Evolutionary conservation across 1,140 invertebrate genomes (phyloP).

Genomic region (Eriosoma lanigerum): DNA sequence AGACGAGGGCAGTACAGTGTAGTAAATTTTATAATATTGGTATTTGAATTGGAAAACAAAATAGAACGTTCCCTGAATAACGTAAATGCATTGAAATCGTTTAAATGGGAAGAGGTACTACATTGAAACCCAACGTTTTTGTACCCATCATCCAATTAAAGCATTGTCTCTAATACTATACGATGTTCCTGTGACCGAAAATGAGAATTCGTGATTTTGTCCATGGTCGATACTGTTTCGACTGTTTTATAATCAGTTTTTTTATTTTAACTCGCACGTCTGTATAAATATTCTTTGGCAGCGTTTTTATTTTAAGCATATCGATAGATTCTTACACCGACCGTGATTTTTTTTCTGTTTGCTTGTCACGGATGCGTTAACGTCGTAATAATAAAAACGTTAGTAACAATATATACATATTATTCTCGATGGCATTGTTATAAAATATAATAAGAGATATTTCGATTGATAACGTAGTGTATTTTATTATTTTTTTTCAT

Average conservation of each 20-base stretch:
- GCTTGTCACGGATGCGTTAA: constrained; percentile 47
- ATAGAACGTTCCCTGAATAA: too few relatives aligned
- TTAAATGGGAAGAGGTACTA: too few relatives aligned
- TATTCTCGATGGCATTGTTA: constrained; percentile 24
- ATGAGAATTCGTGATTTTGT: not conserved
- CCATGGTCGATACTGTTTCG: not conserved
- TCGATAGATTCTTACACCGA: not conserved
- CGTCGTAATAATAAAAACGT: constrained; percentile 38
- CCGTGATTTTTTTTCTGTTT: not conserved
- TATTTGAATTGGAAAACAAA: too few relatives aligned
- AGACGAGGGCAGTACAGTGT: too few relatives aligned
- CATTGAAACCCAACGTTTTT: too few relatives aligned
- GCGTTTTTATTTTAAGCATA: not conserved
- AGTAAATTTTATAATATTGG: too few relatives aligned
- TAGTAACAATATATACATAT: too few relatives aligned
- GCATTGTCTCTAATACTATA: too few relatives aligned
- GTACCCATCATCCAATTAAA: too few relatives aligned
- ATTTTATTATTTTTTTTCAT: constrained; percentile 2
- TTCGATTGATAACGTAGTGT: constrained; percentile 25
- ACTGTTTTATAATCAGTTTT: not conserved
- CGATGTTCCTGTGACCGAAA: too few relatives aligned
- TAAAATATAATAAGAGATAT: constrained; percentile 14
- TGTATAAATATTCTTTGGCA: constrained; percentile 5
- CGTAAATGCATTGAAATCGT: too few relatives aligned
- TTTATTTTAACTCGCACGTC: not conserved